These are phyloP conservation scores for Morinoia aosen DNA, from an alignment of 2,888 invertebrate species.

Conservation along the genomic window DNA sequence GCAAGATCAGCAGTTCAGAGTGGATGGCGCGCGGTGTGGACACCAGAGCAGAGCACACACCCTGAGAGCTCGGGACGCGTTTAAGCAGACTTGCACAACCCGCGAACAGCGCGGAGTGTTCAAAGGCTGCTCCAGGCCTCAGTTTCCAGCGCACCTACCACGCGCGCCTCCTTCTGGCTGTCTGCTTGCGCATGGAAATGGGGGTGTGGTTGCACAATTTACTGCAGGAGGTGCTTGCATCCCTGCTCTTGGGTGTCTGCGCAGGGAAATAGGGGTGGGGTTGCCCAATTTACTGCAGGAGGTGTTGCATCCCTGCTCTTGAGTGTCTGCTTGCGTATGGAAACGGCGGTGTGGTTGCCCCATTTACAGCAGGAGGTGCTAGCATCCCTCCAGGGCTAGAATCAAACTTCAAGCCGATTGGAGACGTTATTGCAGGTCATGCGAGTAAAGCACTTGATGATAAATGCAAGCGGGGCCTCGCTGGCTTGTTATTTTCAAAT, in stretches of 20 bases:
- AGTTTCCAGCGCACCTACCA: background rate
- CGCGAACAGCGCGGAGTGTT: background rate
- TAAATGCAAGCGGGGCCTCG: background rate
- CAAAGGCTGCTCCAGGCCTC: background rate
- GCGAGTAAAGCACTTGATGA: background rate
- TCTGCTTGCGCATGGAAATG: background rate
- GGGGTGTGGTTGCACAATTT: background rate
- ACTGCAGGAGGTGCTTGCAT: background rate
- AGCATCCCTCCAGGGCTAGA: background rate
- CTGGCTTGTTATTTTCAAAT: background rate
- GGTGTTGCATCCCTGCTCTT: background rate
- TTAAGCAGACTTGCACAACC: background rate
- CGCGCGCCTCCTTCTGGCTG: background rate
- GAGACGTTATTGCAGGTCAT: background rate
- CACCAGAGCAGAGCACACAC: no score
- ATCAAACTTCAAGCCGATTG: background rate
- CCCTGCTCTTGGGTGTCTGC: background rate
- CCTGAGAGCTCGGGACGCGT: background rate
- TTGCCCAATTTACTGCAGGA: background rate
- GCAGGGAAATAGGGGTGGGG: background rate
- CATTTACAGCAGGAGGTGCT: background rate
- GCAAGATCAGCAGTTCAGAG: background rate
- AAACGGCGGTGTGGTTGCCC: background rate
- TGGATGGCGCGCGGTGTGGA: background rate
- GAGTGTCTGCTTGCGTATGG: no score